Evolutionary conservation across 1,140 invertebrate genomes (phyloP).

Genomic region (Lucilia sericata): DNA sequence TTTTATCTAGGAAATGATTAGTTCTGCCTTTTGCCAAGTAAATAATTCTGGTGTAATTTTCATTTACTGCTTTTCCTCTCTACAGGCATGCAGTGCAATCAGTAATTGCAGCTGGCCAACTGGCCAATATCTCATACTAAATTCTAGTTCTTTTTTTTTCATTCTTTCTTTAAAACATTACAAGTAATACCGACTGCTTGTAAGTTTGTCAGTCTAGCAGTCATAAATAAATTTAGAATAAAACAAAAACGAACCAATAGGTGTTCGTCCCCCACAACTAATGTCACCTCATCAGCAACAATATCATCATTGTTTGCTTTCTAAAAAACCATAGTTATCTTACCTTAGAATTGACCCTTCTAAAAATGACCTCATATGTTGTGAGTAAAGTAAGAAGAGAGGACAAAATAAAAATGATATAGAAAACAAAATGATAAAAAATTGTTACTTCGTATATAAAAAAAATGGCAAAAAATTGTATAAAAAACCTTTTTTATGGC

Average conservation of each 20-base stretch:
- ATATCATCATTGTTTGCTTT: background rate
- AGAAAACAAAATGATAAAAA: slow-evolving; percentile 2
- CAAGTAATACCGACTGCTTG: background rate
- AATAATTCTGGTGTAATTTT: no score
- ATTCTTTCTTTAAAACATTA: background rate
- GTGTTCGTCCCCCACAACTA: background rate
- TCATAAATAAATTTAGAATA: background rate
- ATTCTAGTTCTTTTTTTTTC: background rate
- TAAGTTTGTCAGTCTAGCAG: background rate
- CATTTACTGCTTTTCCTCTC: no score
- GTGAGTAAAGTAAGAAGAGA: background rate
- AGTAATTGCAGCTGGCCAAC: slow-evolving; percentile 1
- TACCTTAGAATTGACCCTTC: slow-evolving; percentile 33
- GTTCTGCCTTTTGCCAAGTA: no score
- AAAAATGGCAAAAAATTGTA: background rate
- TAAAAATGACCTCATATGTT: slow-evolving; percentile 34
- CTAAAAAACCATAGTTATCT: background rate
- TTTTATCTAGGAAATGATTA: no score
- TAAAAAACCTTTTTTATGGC: slow-evolving; percentile 10
- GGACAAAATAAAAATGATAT: background rate
- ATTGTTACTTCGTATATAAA: background rate
- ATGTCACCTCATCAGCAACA: background rate
- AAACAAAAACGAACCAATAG: background rate
- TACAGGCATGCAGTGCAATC: background rate
- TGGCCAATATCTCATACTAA: slow-evolving; percentile 1